Conservation (phyloP, 2,888 invertebrate genomes). For the Pterostichus niger region DNA sequence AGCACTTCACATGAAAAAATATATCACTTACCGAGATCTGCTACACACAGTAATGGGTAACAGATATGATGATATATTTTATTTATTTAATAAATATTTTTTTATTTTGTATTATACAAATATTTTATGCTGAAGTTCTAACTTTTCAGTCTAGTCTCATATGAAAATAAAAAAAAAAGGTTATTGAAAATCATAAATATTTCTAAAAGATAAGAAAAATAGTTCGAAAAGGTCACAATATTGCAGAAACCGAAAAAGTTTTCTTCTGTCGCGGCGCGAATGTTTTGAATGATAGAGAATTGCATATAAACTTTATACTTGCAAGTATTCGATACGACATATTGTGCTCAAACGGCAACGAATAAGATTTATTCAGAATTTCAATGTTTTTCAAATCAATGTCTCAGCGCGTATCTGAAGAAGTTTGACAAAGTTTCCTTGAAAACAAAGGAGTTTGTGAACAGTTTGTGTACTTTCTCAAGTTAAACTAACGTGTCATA, state of each 20-base stretch:
- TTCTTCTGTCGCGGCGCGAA: background rate
- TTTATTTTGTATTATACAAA: no score
- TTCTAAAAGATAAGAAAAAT: constrained; percentile 38
- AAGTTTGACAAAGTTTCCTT: constrained; percentile 49
- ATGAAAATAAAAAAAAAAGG: background rate
- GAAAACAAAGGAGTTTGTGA: constrained; percentile 42
- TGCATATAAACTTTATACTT: constrained; percentile 41
- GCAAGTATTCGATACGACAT: constrained; percentile 39
- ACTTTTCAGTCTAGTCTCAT: background rate
- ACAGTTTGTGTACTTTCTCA: constrained; percentile 57
- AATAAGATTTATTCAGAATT: constrained; percentile 51
- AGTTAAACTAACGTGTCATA: constrained; percentile 51
- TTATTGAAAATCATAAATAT: constrained; percentile 38
- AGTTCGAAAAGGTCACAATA: background rate
- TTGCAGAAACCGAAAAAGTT: constrained; percentile 5
- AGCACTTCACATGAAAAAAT: no score
- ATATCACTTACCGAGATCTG: no score
- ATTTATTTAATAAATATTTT: no score
- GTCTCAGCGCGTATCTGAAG: constrained; percentile 21
- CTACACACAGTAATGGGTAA: no score
- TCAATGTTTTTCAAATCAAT: constrained; percentile 48
- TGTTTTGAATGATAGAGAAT: constrained; percentile 35
- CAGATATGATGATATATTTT: no score
- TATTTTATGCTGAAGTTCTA: background rate
- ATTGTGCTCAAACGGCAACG: constrained; percentile 29